Percentiles rank a stretch among this genome's conserved stretches.
phyloP scores from a whole-genome alignment of 37 sponge, comb jelly and placozoan species.

The Spongilla lacustris region DNA sequence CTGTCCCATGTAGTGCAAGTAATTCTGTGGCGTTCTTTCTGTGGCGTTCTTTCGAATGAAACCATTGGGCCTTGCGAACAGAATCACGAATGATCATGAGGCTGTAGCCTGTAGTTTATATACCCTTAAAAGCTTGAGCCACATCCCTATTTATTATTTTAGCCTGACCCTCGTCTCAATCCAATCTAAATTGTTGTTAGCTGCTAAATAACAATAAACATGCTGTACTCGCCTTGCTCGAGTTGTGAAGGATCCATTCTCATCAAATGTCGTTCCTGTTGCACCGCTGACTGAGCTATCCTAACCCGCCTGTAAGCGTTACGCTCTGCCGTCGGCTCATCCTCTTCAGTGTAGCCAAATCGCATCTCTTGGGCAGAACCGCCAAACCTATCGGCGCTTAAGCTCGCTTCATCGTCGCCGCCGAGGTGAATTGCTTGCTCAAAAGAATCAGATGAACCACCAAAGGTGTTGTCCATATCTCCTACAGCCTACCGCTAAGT shows the following conservation, averaged over 20 bases:
- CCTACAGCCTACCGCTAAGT: background rate
- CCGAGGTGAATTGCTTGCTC: background rate
- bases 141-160: no score
- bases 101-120: no score
- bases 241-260: background rate
- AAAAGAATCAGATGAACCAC: background rate
- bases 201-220: no score
- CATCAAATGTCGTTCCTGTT: background rate
- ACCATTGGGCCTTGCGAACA: no score
- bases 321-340: background rate
- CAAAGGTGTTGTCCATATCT: background rate
- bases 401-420: background rate
- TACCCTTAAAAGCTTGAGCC: no score
- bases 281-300: background rate
- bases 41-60: no score
- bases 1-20: no score
- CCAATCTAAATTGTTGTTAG: no score
- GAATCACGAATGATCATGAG: no score
- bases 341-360: background rate
- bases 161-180: no score
- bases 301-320: background rate
- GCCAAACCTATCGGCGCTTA: background rate
- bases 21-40: no score
- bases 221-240: background rate
- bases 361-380: background rate